Conservation (phyloP, 2,888 invertebrate species). For the Scaptomyza reducta region DNA sequence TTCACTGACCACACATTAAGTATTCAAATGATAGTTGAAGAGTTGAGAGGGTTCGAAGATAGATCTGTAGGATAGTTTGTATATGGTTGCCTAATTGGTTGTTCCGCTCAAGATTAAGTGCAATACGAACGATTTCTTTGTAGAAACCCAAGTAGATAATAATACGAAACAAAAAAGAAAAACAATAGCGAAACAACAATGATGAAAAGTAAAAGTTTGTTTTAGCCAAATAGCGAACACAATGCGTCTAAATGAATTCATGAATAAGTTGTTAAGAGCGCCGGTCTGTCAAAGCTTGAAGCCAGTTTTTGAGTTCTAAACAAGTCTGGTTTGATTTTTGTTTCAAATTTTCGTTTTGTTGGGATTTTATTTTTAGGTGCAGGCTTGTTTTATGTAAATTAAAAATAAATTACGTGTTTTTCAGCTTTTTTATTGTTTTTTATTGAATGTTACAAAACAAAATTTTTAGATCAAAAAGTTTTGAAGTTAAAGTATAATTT, state of each 20-base stretch:
- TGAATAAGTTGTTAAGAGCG: constrained; percentile 58
- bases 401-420: constrained; percentile 5
- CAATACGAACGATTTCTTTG: constrained; percentile 63
- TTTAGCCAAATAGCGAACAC: constrained; percentile 57
- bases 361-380: constrained; percentile 11
- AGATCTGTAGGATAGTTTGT: constrained; percentile 7
- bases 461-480: too few relatives aligned
- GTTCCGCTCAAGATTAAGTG: constrained; percentile 64
- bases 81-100: constrained; percentile 64
- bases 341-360: constrained; percentile 16
- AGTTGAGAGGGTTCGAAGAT: constrained; percentile 9
- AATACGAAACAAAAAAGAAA: background rate
- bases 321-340: constrained; percentile 50
- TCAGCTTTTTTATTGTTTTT: background rate
- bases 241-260: constrained; percentile 61
- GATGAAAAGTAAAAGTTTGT: constrained; percentile 71
- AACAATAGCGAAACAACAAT: constrained; percentile 55
- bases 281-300: constrained; percentile 15
- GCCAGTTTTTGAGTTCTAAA: constrained; percentile 58
- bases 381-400: constrained; percentile 13
- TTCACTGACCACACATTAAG: constrained; percentile 54
- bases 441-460: too few relatives aligned
- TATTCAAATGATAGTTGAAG: constrained; percentile 1
- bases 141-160: constrained; percentile 23
- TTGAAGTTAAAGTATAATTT: too few relatives aligned